These are phyloP conservation scores for Chloroceryle inda DNA, from an alignment of 2,797 vertebrate species.

Conservation along the genomic window DNA sequence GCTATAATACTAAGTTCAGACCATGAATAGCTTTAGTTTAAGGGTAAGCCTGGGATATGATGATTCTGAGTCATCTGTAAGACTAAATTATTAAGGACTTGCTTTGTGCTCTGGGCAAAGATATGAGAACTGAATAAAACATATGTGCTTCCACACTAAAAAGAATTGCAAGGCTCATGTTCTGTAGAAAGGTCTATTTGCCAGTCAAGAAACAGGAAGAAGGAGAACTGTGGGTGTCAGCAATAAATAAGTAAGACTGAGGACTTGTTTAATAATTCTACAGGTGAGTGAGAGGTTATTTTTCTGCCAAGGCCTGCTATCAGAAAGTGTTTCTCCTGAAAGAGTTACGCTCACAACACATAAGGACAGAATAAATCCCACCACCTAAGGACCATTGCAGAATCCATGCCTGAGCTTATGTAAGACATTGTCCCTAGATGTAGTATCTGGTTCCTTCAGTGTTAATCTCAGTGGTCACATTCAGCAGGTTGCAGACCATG, in stretches of 20 bases:
- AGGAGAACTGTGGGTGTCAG: conserved; percentile 24
- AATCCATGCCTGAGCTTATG: background rate
- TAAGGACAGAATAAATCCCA: background rate
- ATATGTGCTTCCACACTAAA: conserved; percentile 60
- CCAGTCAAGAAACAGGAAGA: conserved; percentile 44
- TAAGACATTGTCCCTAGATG: background rate
- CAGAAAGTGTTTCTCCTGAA: conserved; percentile 2
- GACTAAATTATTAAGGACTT: conserved; percentile 77
- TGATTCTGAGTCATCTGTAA: conserved; percentile 76
- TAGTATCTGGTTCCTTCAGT: background rate
- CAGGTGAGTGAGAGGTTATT: conserved; percentile 21
- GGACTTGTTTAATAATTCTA: conserved; percentile 25
- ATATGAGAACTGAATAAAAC: conserved; percentile 77
- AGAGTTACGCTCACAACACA: background rate
- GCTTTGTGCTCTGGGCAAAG: conserved; percentile 68
- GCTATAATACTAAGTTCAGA: conserved; percentile 66
- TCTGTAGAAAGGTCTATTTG: conserved; percentile 60
- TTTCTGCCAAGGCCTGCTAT: background rate
- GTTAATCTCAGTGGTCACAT: background rate
- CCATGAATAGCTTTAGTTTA: conserved; percentile 72
- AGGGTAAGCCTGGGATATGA: conserved; percentile 67
- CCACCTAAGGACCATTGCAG: background rate
- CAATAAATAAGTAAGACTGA: conserved; percentile 36
- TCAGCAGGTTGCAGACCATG: background rate
- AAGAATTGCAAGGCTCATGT: conserved; percentile 50